Evolutionary conservation across 2,113 vertebrate species (phyloP).

Genomic region (Turdus rufiventris): DNA sequence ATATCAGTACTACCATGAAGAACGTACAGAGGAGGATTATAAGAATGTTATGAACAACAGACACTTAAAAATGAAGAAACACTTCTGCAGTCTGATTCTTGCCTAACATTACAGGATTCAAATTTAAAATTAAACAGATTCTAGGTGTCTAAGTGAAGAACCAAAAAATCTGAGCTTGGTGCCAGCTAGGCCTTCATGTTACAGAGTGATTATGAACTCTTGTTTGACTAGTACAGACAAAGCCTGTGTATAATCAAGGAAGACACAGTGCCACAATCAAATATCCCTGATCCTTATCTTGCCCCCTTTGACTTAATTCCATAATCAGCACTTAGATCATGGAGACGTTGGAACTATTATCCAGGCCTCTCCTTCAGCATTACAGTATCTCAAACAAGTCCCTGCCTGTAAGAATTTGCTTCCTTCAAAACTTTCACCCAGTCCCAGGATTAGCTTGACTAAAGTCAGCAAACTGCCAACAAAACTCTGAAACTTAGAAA

Average conservation of each 20-base stretch:
- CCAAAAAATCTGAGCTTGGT: not conserved
- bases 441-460: not conserved
- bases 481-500: not conserved
- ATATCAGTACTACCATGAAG: not conserved
- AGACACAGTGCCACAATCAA: not conserved
- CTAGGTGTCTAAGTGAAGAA: not conserved
- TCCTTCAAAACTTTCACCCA: not conserved
- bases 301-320: not conserved
- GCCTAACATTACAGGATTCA: not conserved
- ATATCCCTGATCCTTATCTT: slow-evolving; percentile 1
- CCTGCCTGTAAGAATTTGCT: not conserved
- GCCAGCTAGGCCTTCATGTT: not conserved
- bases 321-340: not conserved
- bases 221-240: not conserved
- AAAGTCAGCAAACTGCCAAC: not conserved
- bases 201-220: not conserved
- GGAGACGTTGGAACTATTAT: not conserved
- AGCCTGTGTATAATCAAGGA: not conserved
- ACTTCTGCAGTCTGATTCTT: not conserved
- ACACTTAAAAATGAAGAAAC: not conserved
- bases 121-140: not conserved
- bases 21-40: not conserved
- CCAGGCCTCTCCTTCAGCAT: not conserved
- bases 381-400: not conserved
- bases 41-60: not conserved